These are phyloP conservation scores for Ranitomeya variabilis DNA, from an alignment of 2,113 vertebrate species.

Conservation along the genomic window DNA sequence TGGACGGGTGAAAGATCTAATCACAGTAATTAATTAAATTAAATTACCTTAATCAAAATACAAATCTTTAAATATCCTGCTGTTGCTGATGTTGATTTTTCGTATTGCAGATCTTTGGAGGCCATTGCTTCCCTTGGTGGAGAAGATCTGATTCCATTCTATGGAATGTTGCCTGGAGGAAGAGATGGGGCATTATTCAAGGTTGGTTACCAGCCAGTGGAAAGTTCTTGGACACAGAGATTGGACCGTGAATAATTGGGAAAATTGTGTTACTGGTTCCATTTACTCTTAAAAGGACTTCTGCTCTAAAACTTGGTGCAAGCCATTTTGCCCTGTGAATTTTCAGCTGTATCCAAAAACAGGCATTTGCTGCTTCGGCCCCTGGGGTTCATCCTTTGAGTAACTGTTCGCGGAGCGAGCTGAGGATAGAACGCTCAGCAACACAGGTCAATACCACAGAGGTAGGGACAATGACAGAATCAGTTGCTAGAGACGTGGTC, in stretches of 20 bases:
- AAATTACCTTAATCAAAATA: not conserved
- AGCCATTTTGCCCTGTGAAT: no score
- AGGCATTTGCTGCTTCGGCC: no score
- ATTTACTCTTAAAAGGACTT: no score
- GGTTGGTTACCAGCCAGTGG: slow-evolving; percentile 69
- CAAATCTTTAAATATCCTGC: not conserved
- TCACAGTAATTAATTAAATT: not conserved
- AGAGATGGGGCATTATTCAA: slow-evolving; percentile 83
- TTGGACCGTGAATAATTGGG: not conserved
- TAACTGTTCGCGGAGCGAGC: no score
- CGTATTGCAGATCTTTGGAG: slow-evolving; percentile 79
- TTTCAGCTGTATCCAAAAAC: no score
- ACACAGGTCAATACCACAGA: no score
- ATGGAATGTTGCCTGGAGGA: slow-evolving; percentile 83
- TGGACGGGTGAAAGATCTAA: not conserved
- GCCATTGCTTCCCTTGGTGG: slow-evolving; percentile 83
- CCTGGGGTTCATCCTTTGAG: no score
- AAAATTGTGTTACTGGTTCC: not conserved
- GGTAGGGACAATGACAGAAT: no score
- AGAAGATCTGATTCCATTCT: slow-evolving; percentile 84
- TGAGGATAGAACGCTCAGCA: no score
- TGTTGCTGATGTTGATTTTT: slow-evolving; percentile 26
- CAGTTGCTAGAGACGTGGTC: no score
- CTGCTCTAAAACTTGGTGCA: no score
- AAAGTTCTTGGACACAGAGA: not conserved